These are phyloP conservation scores for Trichonephila clavata DNA, from an alignment of 1,140 invertebrate species.

Conservation along the genomic window DNA sequence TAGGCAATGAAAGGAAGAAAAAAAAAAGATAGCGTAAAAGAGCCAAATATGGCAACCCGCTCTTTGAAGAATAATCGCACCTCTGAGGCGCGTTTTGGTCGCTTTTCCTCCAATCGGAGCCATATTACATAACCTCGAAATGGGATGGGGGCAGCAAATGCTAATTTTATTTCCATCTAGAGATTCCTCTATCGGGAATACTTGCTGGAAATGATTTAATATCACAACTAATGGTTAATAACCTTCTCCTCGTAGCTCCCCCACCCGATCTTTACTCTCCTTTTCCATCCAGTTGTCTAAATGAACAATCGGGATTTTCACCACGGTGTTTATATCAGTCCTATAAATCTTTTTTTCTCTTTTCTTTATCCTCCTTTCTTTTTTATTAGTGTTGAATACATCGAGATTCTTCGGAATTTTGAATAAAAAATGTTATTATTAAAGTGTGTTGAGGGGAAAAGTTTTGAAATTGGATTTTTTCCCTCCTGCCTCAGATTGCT, in stretches of 20 bases:
- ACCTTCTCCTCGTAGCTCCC: constrained; percentile 17
- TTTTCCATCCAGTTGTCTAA: neutral
- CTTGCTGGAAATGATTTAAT: constrained; percentile 70
- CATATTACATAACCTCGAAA: constrained; percentile 69
- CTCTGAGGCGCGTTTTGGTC: constrained; percentile 69
- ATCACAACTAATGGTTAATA: constrained; percentile 75
- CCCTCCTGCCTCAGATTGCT: neutral
- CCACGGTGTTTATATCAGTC: constrained; percentile 44
- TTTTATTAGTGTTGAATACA: neutral
- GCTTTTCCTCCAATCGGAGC: constrained; percentile 73
- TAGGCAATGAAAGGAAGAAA: neutral
- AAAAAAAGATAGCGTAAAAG: neutral
- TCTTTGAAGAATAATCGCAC: constrained; percentile 58
- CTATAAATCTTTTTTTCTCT: neutral
- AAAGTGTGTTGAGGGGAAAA: neutral
- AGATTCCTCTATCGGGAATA: constrained; percentile 74
- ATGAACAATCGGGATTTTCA: constrained; percentile 41
- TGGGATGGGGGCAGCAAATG: constrained; percentile 68
- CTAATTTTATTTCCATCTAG: constrained; percentile 76
- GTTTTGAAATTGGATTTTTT: neutral
- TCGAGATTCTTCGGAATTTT: neutral
- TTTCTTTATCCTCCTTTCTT: neutral
- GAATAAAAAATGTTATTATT: neutral
- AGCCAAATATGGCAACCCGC: constrained; percentile 55
- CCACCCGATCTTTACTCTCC: neutral